Conservation (phyloP, 1,140 invertebrate species). For the Portunus trituberculatus region DNA sequence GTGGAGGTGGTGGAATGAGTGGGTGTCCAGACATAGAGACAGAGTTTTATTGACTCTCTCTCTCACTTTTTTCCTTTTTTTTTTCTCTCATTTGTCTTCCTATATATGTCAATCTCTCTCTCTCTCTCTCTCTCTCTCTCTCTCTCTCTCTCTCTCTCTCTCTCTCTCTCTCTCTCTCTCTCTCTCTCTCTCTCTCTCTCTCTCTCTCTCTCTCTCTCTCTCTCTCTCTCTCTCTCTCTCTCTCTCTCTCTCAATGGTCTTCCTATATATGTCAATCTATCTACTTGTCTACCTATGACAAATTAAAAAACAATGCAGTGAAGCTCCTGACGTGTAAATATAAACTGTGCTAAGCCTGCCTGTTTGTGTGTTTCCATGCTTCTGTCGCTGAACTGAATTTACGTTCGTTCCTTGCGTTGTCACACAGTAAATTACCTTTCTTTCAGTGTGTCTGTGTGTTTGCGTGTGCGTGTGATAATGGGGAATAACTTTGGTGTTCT, state of each 20-base stretch:
- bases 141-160: slow-evolving; percentile 45
- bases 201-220: no score
- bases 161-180: slow-evolving; percentile 49
- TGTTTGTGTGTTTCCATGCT: no score
- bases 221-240: neutral
- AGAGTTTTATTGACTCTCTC: no score
- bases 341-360: no score
- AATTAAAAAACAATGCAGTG: no score
- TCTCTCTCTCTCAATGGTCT: no score
- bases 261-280: neutral
- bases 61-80: no score
- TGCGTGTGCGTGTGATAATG: neutral
- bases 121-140: neutral
- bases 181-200: slow-evolving; percentile 48
- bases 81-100: no score
- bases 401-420: neutral
- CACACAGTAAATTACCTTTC: neutral
- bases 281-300: neutral
- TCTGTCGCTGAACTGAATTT: neutral
- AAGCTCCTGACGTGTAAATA: no score
- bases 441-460: neutral
- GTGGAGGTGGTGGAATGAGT: neutral
- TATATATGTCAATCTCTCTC: no score
- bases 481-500: neutral
- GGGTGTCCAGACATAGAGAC: no score